Evolutionary conservation across 2,113 vertebrate genomes (phyloP).

Genomic region (Sigmodon hispidus): DNA sequence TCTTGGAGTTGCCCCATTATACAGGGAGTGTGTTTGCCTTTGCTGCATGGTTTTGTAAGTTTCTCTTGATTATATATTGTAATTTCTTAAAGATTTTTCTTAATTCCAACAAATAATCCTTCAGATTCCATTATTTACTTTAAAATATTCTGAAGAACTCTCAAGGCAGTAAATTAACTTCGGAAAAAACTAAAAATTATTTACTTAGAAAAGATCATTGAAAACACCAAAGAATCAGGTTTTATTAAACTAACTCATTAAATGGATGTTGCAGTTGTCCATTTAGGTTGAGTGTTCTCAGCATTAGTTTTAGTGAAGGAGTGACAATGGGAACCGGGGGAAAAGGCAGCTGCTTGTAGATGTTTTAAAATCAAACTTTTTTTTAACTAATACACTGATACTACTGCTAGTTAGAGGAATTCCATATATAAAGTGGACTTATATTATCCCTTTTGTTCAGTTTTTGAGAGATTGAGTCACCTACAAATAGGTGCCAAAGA

Average conservation of each 20-base stretch:
- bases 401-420: constrained; percentile 87
- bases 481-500: constrained; percentile 82
- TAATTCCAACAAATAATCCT: constrained; percentile 20
- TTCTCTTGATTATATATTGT: constrained; percentile 38
- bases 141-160: constrained; percentile 45
- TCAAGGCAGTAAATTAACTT: constrained; percentile 48
- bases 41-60: neutral
- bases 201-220: constrained; percentile 49
- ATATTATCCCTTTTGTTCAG: constrained; percentile 84
- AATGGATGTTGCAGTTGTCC: constrained; percentile 34
- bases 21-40: neutral
- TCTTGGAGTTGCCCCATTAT: neutral
- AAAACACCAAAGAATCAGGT: constrained; percentile 41
- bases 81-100: constrained; percentile 52
- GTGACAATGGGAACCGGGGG: constrained; percentile 71
- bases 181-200: constrained; percentile 42
- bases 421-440: constrained; percentile 82
- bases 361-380: constrained; percentile 85
- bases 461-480: constrained; percentile 85
- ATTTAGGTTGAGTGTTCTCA: neutral
- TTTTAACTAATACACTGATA: constrained; percentile 83
- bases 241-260: constrained; percentile 48
- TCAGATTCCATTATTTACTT: constrained; percentile 47
- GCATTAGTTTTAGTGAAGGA: constrained; percentile 80
- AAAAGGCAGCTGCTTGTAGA: constrained; percentile 83